phyloP scores from a whole-genome alignment of 2,888 invertebrate species.

The Campoplex capitator region DNA sequence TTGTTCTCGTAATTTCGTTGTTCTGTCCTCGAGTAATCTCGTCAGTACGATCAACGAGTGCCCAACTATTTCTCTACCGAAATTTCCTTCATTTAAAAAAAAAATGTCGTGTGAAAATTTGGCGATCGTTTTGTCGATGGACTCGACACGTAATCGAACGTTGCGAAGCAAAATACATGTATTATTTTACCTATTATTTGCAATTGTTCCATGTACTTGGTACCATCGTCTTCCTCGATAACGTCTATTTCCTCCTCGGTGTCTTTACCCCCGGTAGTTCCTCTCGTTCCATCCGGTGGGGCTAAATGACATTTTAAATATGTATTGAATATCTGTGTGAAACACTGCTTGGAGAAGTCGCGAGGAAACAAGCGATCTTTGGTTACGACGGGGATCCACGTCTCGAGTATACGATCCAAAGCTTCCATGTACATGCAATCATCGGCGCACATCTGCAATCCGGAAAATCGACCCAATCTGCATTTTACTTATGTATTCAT shows the following conservation, averaged over 20 bases:
- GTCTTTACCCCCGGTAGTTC: slow-evolving; percentile 85
- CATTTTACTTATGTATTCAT: background rate
- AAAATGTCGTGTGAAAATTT: background rate
- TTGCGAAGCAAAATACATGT: too few species aligned
- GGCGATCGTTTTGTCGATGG: slow-evolving; percentile 36
- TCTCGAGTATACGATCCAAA: slow-evolving; percentile 89
- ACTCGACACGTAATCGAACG: background rate
- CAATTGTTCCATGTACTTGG: slow-evolving; percentile 90
- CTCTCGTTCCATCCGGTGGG: slow-evolving; percentile 91
- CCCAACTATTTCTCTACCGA: slow-evolving; percentile 88
- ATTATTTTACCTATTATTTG: slow-evolving; percentile 87
- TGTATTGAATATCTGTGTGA: slow-evolving; percentile 90
- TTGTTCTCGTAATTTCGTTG: slow-evolving; percentile 86
- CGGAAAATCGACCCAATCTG: background rate
- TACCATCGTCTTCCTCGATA: slow-evolving; percentile 88
- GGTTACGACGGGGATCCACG: slow-evolving; percentile 88
- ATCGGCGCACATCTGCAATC: slow-evolving; percentile 83
- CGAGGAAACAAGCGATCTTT: slow-evolving; percentile 83
- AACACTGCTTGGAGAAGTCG: slow-evolving; percentile 82
- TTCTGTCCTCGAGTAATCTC: slow-evolving; percentile 89
- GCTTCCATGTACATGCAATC: slow-evolving; percentile 88
- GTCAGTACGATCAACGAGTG: slow-evolving; percentile 89
- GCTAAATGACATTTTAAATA: slow-evolving; percentile 93
- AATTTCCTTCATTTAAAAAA: slow-evolving; percentile 82
- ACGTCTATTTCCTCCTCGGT: slow-evolving; percentile 87